Conservation (phyloP, 2,888 invertebrate species). For the Entomobrya multifasciata region DNA sequence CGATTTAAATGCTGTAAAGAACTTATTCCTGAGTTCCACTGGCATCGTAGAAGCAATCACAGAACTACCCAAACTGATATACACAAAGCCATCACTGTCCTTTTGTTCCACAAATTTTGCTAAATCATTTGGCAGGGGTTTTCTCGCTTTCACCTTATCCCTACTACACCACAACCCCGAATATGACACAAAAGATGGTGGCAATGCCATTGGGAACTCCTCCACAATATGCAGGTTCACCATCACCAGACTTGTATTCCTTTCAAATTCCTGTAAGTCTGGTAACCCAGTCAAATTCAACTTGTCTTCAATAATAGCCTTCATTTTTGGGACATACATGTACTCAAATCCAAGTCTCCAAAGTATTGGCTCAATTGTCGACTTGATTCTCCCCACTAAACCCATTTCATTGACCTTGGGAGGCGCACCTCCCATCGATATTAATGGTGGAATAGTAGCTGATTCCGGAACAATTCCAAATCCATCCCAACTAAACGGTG, state of each 20-base stretch:
- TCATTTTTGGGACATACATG: neutral
- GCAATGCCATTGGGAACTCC: conserved; percentile 35
- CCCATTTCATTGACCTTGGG: neutral
- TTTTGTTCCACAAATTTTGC: neutral
- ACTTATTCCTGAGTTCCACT: conserved; percentile 43
- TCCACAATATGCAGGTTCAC: conserved; percentile 37
- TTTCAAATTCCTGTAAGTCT: conserved; percentile 15
- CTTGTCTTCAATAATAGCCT: neutral
- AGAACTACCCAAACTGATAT: conserved; percentile 76
- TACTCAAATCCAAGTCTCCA: neutral
- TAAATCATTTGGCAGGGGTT: conserved; percentile 69
- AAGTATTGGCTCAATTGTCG: neutral
- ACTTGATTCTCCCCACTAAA: too few species aligned
- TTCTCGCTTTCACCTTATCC: neutral
- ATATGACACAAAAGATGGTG: conserved; percentile 35
- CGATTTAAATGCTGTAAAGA: conserved; percentile 69
- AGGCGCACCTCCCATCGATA: neutral
- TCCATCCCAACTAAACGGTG: neutral
- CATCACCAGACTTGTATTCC: conserved; percentile 40
- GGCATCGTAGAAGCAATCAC: conserved; percentile 55
- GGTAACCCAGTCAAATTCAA: neutral
- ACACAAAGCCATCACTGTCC: conserved; percentile 73
- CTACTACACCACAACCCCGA: conserved; percentile 52
- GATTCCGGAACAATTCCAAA: conserved; percentile 54
- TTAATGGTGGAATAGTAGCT: conserved; percentile 28